Evolutionary conservation across 2,888 invertebrate species (phyloP).

Genomic region (Ariolimax columbianus): DNA sequence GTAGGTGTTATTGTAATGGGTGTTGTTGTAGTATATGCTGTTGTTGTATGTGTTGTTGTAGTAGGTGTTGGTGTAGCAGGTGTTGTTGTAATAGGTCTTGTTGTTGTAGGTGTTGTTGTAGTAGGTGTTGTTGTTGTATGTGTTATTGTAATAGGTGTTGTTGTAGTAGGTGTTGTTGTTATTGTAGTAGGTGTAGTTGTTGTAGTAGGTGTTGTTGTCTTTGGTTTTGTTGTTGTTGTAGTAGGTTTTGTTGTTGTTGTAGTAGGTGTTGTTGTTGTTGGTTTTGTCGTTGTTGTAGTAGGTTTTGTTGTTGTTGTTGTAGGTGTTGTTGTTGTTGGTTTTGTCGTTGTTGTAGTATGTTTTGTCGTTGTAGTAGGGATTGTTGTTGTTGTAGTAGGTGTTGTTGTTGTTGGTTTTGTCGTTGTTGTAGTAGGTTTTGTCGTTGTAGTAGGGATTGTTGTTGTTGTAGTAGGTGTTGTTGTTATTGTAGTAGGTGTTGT

Average conservation of each 20-base stretch:
- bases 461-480: background rate
- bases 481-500: background rate
- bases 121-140: background rate
- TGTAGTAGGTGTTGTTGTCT: background rate
- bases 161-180: background rate
- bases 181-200: background rate
- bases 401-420: background rate
- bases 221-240: background rate
- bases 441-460: background rate
- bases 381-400: constrained; percentile 7
- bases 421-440: background rate
- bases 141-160: background rate
- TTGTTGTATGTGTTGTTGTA: background rate
- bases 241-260: background rate
- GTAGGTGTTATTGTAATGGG: too few relatives aligned
- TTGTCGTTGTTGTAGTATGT: background rate
- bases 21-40: background rate
- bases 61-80: background rate
- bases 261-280: background rate
- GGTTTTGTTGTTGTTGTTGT: background rate
- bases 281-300: background rate
- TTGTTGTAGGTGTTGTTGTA: background rate
- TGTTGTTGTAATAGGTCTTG: too few relatives aligned
- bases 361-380: background rate
- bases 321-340: background rate